A percentile compares a stretch with the other conserved stretches of the same genome.
phyloP scores from a whole-genome alignment of 30 jellyfish, hydroid and myxozoan species.

The Chrysaora quinquecirrha region DNA sequence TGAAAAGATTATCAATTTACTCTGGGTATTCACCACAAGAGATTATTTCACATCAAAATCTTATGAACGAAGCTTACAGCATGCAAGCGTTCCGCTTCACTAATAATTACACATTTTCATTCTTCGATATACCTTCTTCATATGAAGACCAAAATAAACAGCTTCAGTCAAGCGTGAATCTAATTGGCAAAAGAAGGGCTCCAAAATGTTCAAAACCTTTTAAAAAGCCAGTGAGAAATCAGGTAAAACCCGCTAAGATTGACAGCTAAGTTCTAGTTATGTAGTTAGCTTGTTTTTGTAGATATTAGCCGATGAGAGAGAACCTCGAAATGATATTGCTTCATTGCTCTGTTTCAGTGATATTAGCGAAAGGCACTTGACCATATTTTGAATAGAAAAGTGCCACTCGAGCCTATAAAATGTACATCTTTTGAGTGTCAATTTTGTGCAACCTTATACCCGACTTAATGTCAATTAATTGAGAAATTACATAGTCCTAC shows the following conservation, averaged over 20 bases:
- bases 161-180: conserved; percentile 22
- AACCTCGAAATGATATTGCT: too few relatives aligned
- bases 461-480: too few relatives aligned
- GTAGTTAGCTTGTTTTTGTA: too few relatives aligned
- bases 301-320: too few relatives aligned
- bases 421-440: too few relatives aligned
- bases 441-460: too few relatives aligned
- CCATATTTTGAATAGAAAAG: too few relatives aligned
- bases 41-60: background rate
- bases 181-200: conserved; percentile 6
- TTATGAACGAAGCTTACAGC: conserved; percentile 34
- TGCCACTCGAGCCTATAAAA: too few relatives aligned
- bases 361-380: too few relatives aligned
- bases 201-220: conserved; percentile 39
- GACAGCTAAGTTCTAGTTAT: too few relatives aligned
- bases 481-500: too few relatives aligned
- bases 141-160: conserved; percentile 32
- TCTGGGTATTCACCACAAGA: background rate
- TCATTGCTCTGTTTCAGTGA: too few relatives aligned
- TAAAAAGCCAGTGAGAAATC: conserved; percentile 4
- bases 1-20: conserved; percentile 4
- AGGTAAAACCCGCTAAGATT: background rate
- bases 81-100: conserved; percentile 51
- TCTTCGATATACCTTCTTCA: conserved; percentile 49
- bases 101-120: conserved; percentile 45